phyloP scores from a whole-genome alignment of 2,888 invertebrate species.

The Pseudoips prasinana region DNA sequence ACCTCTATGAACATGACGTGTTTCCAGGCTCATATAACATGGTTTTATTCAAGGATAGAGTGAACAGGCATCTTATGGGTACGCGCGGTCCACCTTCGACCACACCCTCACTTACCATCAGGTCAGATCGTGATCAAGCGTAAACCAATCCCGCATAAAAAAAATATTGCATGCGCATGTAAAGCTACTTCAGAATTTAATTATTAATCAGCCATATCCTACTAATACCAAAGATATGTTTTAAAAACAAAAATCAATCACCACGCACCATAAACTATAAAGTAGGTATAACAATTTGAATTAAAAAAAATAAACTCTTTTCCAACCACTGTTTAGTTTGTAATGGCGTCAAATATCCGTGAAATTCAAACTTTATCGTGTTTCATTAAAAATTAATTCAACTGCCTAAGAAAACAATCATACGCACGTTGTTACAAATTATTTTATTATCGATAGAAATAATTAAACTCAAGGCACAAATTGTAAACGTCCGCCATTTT shows the following conservation, averaged over 20 bases:
- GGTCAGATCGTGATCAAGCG: too few species aligned
- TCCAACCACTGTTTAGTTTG: conserved; percentile 76
- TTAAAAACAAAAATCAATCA: conserved; percentile 66
- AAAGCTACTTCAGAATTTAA: too few species aligned
- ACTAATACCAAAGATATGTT: too few species aligned
- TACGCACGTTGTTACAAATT: conserved; percentile 38
- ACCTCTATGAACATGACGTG: too few species aligned
- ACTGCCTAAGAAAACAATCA: conserved; percentile 44
- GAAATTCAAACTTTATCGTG: conserved; percentile 72
- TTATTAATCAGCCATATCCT: too few species aligned
- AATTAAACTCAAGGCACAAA: conserved; percentile 40
- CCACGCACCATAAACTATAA: conserved; percentile 34
- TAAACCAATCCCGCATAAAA: too few species aligned
- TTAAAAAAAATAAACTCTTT: conserved; percentile 79
- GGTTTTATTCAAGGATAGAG: too few species aligned
- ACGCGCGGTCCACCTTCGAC: too few species aligned
- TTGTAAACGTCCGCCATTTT: conserved; percentile 43
- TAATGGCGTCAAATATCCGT: conserved; percentile 74
- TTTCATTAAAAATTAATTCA: conserved; percentile 67
- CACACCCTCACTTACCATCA: too few species aligned
- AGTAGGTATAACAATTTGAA: conserved; percentile 65
- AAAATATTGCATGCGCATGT: too few species aligned
- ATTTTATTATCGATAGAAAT: conserved; percentile 60
- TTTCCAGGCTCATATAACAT: too few species aligned
- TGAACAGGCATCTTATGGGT: too few species aligned